Evolutionary conservation across 2,113 vertebrate genomes (phyloP).

Genomic region (Macrotis lagotis): DNA sequence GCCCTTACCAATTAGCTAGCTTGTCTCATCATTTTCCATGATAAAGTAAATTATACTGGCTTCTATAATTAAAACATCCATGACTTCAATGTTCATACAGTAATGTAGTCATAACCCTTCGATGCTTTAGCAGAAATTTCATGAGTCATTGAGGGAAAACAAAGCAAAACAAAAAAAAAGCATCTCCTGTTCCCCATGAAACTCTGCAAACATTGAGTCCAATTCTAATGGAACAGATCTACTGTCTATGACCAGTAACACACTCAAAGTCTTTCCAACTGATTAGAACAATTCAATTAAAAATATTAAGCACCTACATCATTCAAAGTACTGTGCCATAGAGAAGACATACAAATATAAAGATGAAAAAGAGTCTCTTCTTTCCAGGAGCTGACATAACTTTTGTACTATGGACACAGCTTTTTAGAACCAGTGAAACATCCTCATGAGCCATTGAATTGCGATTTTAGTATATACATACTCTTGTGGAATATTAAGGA

Average conservation of each 20-base stretch:
- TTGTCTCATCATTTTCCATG: background rate
- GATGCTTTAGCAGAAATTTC: background rate
- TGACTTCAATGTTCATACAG: background rate
- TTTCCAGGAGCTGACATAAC: background rate
- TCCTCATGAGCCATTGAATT: background rate
- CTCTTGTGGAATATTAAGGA: background rate
- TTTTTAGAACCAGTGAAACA: background rate
- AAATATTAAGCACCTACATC: background rate
- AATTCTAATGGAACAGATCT: background rate
- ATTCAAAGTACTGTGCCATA: background rate
- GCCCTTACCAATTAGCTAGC: background rate
- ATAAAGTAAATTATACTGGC: background rate
- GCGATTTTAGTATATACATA: background rate
- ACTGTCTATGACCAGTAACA: background rate
- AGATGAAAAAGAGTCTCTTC: background rate
- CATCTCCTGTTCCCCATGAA: background rate
- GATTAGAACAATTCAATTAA: background rate
- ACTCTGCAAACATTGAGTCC: background rate
- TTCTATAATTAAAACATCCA: background rate
- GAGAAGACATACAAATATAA: background rate
- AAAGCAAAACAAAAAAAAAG: background rate
- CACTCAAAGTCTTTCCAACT: background rate
- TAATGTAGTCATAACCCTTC: background rate
- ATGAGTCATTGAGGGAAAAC: background rate
- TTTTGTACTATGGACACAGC: background rate